Evolutionary conservation across 2,797 vertebrate genomes (phyloP).

Genomic region (Vultur gryphus): DNA sequence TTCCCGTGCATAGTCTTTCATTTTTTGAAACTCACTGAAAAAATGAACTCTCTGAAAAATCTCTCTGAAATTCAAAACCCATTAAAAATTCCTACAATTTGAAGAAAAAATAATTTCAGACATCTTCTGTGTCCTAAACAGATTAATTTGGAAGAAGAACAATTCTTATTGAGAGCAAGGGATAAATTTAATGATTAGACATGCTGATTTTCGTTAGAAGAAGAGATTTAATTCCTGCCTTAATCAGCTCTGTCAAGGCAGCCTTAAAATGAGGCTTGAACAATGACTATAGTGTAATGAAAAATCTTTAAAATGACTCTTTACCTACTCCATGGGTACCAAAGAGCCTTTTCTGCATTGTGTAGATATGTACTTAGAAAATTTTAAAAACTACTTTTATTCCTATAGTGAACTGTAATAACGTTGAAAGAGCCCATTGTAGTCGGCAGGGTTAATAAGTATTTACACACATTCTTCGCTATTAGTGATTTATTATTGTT

Average conservation of each 20-base stretch:
- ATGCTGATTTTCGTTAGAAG: background rate
- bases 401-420: background rate
- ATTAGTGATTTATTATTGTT: constrained; percentile 55
- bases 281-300: background rate
- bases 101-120: background rate
- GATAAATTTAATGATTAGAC: background rate
- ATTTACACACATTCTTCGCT: constrained; percentile 24
- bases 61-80: background rate
- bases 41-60: background rate
- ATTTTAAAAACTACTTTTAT: constrained; percentile 11
- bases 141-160: background rate
- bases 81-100: background rate
- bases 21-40: background rate
- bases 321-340: background rate
- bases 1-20: background rate
- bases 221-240: background rate
- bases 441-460: background rate
- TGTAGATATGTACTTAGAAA: background rate
- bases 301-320: background rate
- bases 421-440: constrained; percentile 46
- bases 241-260: background rate
- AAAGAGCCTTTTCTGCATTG: constrained; percentile 9
- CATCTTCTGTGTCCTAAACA: background rate
- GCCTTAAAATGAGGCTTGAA: constrained; percentile 4
- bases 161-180: background rate